A percentile compares a stretch with the other conserved stretches of the same genome.
Evolutionary conservation across 2,888 invertebrate genomes (phyloP).

Genomic region (Incurvaria masculella): DNA sequence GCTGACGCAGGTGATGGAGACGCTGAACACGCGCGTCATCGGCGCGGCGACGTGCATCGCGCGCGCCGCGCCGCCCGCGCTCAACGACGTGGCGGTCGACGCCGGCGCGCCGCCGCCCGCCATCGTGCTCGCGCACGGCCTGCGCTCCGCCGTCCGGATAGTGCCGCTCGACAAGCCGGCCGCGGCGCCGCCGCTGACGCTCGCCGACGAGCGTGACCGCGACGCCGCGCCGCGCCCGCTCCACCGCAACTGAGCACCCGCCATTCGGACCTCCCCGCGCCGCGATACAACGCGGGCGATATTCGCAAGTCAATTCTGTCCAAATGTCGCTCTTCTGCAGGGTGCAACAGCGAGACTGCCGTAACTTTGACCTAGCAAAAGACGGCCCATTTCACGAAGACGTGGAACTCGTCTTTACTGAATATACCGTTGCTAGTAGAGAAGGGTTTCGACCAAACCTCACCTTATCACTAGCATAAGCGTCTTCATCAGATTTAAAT

Average conservation of each 20-base stretch:
- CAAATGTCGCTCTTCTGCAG: too few relatives aligned
- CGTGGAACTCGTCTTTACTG: too few relatives aligned
- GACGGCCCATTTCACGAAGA: too few relatives aligned
- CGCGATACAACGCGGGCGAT: neutral
- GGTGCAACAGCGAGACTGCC: too few relatives aligned
- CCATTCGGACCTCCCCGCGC: neutral
- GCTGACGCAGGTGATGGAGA: conserved; percentile 66
- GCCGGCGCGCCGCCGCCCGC: conserved; percentile 25
- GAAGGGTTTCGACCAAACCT: too few relatives aligned
- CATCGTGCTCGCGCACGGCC: conserved; percentile 29
- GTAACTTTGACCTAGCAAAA: too few relatives aligned
- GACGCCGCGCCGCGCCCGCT: neutral
- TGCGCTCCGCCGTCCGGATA: conserved; percentile 23
- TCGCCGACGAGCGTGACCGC: conserved; percentile 19
- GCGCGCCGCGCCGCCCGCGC: conserved; percentile 33
- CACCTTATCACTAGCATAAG: too few relatives aligned
- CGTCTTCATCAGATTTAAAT: too few relatives aligned
- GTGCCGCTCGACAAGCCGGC: conserved; percentile 30
- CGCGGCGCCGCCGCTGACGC: conserved; percentile 35
- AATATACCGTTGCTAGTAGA: too few relatives aligned
- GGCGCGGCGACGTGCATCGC: conserved; percentile 60
- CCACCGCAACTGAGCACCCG: neutral
- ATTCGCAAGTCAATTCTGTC: too few relatives aligned
- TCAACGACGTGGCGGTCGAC: conserved; percentile 34
- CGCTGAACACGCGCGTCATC: conserved; percentile 68